Base-by-base conservation (phyloP, 2,797 vertebrate species). In the Lateolabrax maculatus region DNA sequence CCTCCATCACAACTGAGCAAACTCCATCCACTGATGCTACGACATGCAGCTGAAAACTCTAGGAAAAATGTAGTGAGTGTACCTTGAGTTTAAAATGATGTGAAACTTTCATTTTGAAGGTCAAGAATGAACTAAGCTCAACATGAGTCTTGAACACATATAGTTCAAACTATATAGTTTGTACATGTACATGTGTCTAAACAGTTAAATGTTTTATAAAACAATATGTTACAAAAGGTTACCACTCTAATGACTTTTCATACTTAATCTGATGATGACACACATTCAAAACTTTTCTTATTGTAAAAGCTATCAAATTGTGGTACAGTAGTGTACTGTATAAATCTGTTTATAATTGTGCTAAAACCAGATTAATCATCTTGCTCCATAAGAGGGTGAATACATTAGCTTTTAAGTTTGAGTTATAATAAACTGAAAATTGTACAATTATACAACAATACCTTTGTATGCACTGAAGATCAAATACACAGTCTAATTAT, bases 161-260 rank as follows among this genome's bases (percentile, higher is more conserved):
- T 21, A 51, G 9, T 49, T 49, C 23, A 23, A 55, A 55, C 9
- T 21, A 34, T 34, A 34, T 34, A 34, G 31, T 34, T 34, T 34
- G 6, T 34, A 57, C n/a, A n/a, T 23, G 21, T 23, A 23, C 21
- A 49, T 49, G 21, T 34, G 31, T 49, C 9, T 23, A 49, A 9
- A 9, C 19, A 21, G 44, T 46, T 29, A 15, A 4, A 7, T 27
- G 51, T 3, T 27, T 52, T 16, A 7, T 27, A 29, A 53, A 29
- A 51, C 11, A 53, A 4, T 3, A 34, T 34, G 31, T 34, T 34
- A 34, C 31, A 48, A 48, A 48, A 48, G 21, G 44, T 48, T 8
- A 21, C 19, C 9, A n/a, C 21, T 48, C 52, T 70, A 37, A 61
- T 66, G 49, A 49, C 13, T 44, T 65, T 60, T 76, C 29, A 1